Percentiles rank a stretch among this genome's conserved stretches.
Evolutionary conservation across 2,797 vertebrate genomes (phyloP).

Genomic region (Hafferia zeledoni): DNA sequence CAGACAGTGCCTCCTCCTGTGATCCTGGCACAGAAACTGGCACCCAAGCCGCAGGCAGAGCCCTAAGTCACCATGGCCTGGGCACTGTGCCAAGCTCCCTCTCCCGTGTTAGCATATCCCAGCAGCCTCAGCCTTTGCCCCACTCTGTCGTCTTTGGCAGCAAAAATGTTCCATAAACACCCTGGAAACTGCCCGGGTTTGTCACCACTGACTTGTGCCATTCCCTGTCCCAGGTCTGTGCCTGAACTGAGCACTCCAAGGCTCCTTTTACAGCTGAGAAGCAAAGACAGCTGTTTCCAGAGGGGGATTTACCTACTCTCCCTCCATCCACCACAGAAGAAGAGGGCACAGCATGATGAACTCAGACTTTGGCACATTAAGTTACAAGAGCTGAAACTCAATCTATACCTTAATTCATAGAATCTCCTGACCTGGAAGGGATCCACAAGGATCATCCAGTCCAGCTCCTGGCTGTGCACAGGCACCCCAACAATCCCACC

Average conservation of each 20-base stretch:
- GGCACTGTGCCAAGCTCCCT: not conserved
- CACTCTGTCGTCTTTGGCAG: not conserved
- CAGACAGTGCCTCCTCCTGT: not conserved
- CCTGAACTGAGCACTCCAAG: not conserved
- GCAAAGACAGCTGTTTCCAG: not conserved
- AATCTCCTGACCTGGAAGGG: not conserved
- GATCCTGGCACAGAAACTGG: not conserved
- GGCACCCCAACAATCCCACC: not conserved
- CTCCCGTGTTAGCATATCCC: not conserved
- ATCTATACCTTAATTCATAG: not conserved
- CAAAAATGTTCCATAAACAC: rapidly evolving
- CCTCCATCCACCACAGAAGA: not conserved
- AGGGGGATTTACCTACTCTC: not conserved
- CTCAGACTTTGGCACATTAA: not conserved
- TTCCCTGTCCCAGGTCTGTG: not conserved
- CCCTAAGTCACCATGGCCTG: not conserved
- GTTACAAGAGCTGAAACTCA: not conserved
- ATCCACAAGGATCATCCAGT: not conserved
- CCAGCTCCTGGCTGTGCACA: rapidly evolving
- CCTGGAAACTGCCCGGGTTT: not conserved
- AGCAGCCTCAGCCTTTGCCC: not conserved
- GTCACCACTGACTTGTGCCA: not conserved
- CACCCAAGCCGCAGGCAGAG: not conserved
- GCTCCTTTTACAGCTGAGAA: not conserved
- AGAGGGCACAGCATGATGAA: not conserved